These are phyloP conservation scores for Masticophis lateralis DNA, from an alignment of 2,797 vertebrate genomes.

Conservation along the genomic window DNA sequence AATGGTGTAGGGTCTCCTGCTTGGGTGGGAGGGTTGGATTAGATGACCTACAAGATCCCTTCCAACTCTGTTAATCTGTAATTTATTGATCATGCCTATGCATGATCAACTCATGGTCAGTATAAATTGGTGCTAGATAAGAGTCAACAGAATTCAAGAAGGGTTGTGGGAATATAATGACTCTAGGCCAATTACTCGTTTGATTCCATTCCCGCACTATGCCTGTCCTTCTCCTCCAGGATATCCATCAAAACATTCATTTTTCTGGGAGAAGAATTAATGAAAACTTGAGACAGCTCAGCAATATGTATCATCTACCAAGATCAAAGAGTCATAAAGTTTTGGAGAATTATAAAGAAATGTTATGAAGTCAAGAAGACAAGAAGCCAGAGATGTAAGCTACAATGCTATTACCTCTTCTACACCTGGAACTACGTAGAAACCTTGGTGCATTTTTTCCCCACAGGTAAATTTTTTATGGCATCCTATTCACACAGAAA, in stretches of 20 bases:
- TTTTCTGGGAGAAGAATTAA: neutral
- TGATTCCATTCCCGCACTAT: neutral
- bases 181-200: neutral
- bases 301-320: neutral
- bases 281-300: neutral
- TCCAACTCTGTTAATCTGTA: neutral
- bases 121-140: neutral
- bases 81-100: neutral
- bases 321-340: neutral
- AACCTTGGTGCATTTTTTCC: neutral
- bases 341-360: neutral
- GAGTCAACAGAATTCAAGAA: neutral
- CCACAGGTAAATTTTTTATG: neutral
- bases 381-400: neutral
- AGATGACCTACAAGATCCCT: too few relatives aligned
- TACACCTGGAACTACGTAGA: neutral
- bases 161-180: neutral
- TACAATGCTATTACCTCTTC: neutral
- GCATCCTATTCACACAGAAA: neutral
- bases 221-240: neutral
- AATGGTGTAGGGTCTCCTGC: too few relatives aligned
- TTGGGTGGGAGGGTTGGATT: too few relatives aligned
- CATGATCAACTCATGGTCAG: neutral
- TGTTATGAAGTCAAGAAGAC: neutral
- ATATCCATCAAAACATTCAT: neutral